phyloP scores from a whole-genome alignment of 2,888 invertebrate species.

The Agrotis puta region DNA sequence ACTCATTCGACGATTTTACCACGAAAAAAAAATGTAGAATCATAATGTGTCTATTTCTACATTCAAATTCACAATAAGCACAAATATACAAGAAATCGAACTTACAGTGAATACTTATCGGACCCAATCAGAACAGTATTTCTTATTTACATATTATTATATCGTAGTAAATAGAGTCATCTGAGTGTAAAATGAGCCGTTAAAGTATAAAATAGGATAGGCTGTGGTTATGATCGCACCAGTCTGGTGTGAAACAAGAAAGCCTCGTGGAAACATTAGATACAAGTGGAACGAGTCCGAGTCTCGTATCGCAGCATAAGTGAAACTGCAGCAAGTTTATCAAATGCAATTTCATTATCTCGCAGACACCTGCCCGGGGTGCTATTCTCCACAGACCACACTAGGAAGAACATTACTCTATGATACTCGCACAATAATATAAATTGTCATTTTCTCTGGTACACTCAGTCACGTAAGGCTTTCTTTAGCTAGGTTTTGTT shows the following conservation, averaged over 20 bases:
- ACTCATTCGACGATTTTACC: too few relatives aligned
- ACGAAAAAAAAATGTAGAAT: too few relatives aligned
- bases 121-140: constrained; percentile 60
- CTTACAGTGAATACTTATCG: constrained; percentile 38
- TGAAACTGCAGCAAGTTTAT: constrained; percentile 85
- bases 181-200: constrained; percentile 65
- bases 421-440: constrained; percentile 59
- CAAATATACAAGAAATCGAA: constrained; percentile 29
- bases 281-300: constrained; percentile 83
- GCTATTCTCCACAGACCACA: constrained; percentile 57
- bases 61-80: constrained; percentile 25
- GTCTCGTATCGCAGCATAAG: constrained; percentile 80
- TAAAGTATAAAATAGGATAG: constrained; percentile 70
- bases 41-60: too few relatives aligned
- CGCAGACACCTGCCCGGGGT: constrained; percentile 75
- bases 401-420: constrained; percentile 55
- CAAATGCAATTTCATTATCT: constrained; percentile 88
- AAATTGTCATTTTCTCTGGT: constrained; percentile 35
- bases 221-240: constrained; percentile 68
- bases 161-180: constrained; percentile 66
- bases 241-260: constrained; percentile 80
- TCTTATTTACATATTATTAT: constrained; percentile 55
- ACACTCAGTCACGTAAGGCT: constrained; percentile 4
- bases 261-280: constrained; percentile 82
- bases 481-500: constrained; percentile 1